These are phyloP conservation scores for Sminthopsis crassicaudata DNA, from an alignment of 2,113 vertebrate species.

Conservation along the genomic window DNA sequence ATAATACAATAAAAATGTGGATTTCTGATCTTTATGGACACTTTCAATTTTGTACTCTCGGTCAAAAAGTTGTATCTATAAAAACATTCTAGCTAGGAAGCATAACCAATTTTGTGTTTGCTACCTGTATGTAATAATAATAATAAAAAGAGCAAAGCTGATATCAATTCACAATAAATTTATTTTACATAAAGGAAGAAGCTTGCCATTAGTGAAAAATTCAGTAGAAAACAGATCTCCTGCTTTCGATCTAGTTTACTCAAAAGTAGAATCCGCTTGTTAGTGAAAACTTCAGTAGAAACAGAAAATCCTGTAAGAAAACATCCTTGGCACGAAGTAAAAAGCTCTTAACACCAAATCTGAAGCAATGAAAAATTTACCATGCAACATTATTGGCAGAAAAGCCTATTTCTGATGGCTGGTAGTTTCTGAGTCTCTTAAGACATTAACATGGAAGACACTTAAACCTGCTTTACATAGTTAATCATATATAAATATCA, in stretches of 20 bases:
- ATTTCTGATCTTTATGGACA: neutral
- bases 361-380: constrained; percentile 83
- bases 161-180: constrained; percentile 84
- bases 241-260: constrained; percentile 82
- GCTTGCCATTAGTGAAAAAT: constrained; percentile 86
- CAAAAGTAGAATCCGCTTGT: constrained; percentile 86
- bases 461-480: constrained; percentile 85
- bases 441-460: constrained; percentile 86
- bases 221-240: constrained; percentile 88
- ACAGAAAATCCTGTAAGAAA: constrained; percentile 84
- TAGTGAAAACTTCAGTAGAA: constrained; percentile 90
- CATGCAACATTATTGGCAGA: constrained; percentile 85
- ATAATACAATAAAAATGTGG: neutral
- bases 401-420: constrained; percentile 82
- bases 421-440: constrained; percentile 80
- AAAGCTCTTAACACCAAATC: constrained; percentile 84
- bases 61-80: neutral
- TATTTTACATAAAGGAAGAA: constrained; percentile 87
- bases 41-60: neutral
- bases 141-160: constrained; percentile 61
- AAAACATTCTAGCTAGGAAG: neutral
- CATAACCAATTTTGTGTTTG: constrained; percentile 54
- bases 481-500: constrained; percentile 91
- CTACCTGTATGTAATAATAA: constrained; percentile 77
- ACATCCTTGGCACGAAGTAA: constrained; percentile 84